These are phyloP conservation scores for Drosophila recens DNA, from an alignment of 2,888 invertebrate genomes.

Conservation along the genomic window DNA sequence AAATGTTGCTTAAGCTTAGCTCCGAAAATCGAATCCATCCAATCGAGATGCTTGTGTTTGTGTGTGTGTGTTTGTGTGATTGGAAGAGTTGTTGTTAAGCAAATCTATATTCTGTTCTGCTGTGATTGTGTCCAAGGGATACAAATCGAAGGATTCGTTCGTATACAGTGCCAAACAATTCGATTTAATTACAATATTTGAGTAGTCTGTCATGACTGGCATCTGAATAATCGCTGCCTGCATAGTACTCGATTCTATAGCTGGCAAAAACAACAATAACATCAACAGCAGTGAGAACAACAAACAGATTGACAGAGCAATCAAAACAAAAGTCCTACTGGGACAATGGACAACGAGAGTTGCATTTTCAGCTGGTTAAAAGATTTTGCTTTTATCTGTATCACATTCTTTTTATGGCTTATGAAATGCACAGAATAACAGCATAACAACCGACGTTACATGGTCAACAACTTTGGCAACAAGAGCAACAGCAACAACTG, in stretches of 20 bases:
- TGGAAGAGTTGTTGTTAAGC: slow-evolving; percentile 6
- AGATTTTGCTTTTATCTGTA: slow-evolving; percentile 14
- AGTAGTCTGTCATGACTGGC: slow-evolving; percentile 5
- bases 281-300: slow-evolving; percentile 4
- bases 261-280: slow-evolving; percentile 7
- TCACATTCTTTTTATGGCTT: slow-evolving; percentile 26
- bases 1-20: slow-evolving; percentile 21
- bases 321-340: slow-evolving; percentile 11
- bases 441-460: slow-evolving; percentile 3
- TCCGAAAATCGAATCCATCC: slow-evolving; percentile 2
- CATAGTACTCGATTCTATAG: slow-evolving; percentile 20
- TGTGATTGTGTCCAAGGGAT: slow-evolving; percentile 4
- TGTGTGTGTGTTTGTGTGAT: neutral
- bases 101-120: slow-evolving; percentile 10
- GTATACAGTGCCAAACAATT: slow-evolving; percentile 30
- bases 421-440: slow-evolving; percentile 12
- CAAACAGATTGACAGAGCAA: slow-evolving; percentile 19
- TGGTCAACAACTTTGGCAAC: neutral
- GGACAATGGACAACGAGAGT: slow-evolving; percentile 18
- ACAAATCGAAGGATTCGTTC: neutral
- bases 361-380: slow-evolving; percentile 9
- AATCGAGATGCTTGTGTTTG: neutral
- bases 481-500: slow-evolving; percentile 4
- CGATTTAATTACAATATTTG: slow-evolving; percentile 58
- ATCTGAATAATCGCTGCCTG: slow-evolving; percentile 29